phyloP scores from a whole-genome alignment of 1,140 invertebrate genomes.

The Hylaeus volcanicus region DNA sequence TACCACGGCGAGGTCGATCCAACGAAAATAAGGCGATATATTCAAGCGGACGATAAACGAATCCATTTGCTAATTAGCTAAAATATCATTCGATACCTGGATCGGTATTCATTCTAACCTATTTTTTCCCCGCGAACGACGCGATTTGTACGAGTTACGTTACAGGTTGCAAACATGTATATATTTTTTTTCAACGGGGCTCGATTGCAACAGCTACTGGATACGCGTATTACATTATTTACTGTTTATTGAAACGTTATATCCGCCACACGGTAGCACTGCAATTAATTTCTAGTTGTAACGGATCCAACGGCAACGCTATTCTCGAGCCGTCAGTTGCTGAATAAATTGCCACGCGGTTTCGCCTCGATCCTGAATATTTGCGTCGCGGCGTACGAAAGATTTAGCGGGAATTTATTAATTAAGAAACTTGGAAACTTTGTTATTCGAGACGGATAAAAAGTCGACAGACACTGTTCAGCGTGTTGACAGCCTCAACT shows the following conservation, averaged over 20 bases:
- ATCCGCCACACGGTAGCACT: slow-evolving; percentile 1
- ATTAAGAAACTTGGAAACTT: not conserved
- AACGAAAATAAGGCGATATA: not conserved
- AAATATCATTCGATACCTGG: slow-evolving; percentile 27
- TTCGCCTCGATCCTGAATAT: not conserved
- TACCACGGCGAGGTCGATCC: not conserved
- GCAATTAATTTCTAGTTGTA: slow-evolving; percentile 15
- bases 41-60: not conserved
- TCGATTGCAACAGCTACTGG: slow-evolving; percentile 36
- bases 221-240: slow-evolving; percentile 37
- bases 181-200: slow-evolving; percentile 7
- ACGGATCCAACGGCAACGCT: not conserved
- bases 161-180: not conserved
- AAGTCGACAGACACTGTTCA: too few relatives aligned
- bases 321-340: not conserved
- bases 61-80: slow-evolving; percentile 22
- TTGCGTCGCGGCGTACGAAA: not conserved
- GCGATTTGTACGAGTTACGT: slow-evolving; percentile 20
- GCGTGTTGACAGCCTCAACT: too few relatives aligned
- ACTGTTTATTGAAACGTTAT: slow-evolving; percentile 31
- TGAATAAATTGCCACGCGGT: not conserved
- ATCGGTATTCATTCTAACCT: slow-evolving; percentile 9
- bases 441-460: not conserved
- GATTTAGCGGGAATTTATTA: not conserved
- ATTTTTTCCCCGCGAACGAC: not conserved